A percentile compares a stretch with the other conserved stretches of the same genome.
Conservation (phyloP, 2,888 invertebrate genomes). For the Amphimallon solstitiale region DNA sequence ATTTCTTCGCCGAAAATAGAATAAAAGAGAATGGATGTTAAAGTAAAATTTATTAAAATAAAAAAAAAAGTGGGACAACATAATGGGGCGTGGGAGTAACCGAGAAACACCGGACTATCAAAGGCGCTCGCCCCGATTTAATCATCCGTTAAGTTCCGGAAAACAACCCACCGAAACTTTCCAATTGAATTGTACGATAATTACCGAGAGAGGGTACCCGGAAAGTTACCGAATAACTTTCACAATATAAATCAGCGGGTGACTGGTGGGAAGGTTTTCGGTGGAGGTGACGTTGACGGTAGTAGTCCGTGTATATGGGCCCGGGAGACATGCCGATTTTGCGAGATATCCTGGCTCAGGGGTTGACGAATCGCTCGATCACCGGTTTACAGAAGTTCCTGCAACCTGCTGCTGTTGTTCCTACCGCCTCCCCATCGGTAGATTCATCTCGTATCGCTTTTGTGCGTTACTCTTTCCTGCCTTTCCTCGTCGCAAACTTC, state of each 20-base stretch:
- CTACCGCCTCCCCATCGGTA: not conserved
- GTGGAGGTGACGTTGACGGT: too few relatives aligned
- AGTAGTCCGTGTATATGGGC: too few relatives aligned
- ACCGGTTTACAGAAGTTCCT: slow-evolving; percentile 12
- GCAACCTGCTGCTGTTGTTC: slow-evolving; percentile 31
- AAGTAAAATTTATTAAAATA: too few relatives aligned
- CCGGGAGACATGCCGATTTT: slow-evolving; percentile 23
- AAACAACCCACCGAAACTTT: slow-evolving; percentile 30
- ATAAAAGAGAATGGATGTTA: too few relatives aligned
- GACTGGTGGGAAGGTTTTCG: not conserved
- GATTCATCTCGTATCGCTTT: too few relatives aligned
- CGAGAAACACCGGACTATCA: not conserved
- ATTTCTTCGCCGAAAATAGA: too few relatives aligned
- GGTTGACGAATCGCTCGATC: slow-evolving; percentile 18
- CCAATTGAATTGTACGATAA: slow-evolving; percentile 39
- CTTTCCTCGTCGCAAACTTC: not conserved
- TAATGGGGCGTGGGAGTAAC: not conserved
- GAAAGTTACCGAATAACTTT: slow-evolving; percentile 21
- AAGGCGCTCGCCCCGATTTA: slow-evolving; percentile 5
- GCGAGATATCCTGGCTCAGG: slow-evolving; percentile 12
- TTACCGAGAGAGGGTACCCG: slow-evolving; percentile 18
- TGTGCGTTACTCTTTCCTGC: not conserved
- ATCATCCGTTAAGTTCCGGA: slow-evolving; percentile 31
- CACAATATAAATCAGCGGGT: slow-evolving; percentile 30
- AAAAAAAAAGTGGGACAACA: not conserved